Evolutionary conservation across 35 echinoderm and acorn worm genomes (phyloP).

Genomic region (Acanthaster planci): DNA sequence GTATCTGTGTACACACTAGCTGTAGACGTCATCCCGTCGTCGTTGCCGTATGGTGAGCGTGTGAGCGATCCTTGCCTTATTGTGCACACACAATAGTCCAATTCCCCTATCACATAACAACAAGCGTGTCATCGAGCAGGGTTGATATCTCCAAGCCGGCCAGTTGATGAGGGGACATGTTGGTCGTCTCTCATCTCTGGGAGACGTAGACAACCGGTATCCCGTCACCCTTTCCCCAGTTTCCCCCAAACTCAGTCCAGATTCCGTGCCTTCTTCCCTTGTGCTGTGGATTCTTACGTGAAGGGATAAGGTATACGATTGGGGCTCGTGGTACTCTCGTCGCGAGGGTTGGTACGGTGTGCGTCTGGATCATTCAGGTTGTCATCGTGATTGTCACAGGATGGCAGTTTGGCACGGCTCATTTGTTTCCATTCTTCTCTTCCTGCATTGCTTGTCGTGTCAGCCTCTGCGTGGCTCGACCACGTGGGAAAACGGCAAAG

Average conservation of each 20-base stretch:
- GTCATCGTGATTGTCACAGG: neutral
- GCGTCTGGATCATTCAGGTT: neutral
- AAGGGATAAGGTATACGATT: neutral
- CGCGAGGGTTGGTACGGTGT: conserved; percentile 1
- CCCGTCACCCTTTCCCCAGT: neutral
- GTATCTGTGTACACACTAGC: neutral
- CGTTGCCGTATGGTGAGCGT: too few relatives aligned
- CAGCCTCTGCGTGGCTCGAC: neutral
- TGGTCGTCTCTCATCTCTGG: neutral
- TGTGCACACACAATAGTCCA: neutral
- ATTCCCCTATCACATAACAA: neutral
- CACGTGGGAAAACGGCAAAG: neutral
- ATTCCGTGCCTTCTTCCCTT: neutral
- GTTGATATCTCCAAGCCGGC: neutral
- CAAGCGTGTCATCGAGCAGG: neutral
- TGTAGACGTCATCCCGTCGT: too few relatives aligned
- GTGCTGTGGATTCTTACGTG: neutral
- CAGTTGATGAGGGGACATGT: neutral
- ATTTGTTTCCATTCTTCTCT: neutral
- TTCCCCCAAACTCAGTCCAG: neutral
- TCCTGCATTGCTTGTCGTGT: conserved; percentile 17
- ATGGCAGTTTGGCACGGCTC: conserved; percentile 16
- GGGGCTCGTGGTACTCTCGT: neutral
- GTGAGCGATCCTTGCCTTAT: too few relatives aligned
- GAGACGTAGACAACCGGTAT: neutral